Evolutionary conservation across 2,888 invertebrate species (phyloP).

Genomic region (Rambutsinella grinnellia): DNA sequence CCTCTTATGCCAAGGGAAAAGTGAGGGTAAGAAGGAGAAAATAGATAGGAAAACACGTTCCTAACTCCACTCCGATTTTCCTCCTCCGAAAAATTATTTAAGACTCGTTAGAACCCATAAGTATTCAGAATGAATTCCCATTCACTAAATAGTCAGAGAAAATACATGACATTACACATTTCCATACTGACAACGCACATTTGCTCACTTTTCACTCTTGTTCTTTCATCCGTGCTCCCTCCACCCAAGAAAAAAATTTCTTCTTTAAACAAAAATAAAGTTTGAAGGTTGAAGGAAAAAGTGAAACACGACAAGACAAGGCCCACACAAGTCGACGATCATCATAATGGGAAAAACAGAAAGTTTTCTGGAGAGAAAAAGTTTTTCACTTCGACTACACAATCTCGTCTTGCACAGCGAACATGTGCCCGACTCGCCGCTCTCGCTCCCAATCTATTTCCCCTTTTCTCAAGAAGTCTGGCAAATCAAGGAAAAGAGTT

Average conservation of each 20-base stretch:
- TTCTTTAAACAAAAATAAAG: background rate
- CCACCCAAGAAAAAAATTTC: background rate
- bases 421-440: too few species aligned
- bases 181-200: background rate
- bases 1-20: background rate
- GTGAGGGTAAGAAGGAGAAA: constrained; percentile 7
- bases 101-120: constrained; percentile 39
- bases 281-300: background rate
- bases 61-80: constrained; percentile 10
- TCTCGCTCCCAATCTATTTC: background rate
- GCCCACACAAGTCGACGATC: background rate
- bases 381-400: too few species aligned
- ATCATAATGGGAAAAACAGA: background rate
- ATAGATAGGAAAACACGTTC: constrained; percentile 20
- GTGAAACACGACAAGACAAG: background rate
- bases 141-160: constrained; percentile 8
- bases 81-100: constrained; percentile 6
- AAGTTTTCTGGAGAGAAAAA: too few species aligned
- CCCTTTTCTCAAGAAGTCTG: background rate
- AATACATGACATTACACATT: background rate
- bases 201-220: too few species aligned
- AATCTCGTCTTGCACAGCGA: too few species aligned
- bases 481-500: background rate
- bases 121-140: constrained; percentile 41
- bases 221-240: background rate